phyloP scores from a whole-genome alignment of 2,113 vertebrate genomes.

The Mesoclemmys tuberculata region DNA sequence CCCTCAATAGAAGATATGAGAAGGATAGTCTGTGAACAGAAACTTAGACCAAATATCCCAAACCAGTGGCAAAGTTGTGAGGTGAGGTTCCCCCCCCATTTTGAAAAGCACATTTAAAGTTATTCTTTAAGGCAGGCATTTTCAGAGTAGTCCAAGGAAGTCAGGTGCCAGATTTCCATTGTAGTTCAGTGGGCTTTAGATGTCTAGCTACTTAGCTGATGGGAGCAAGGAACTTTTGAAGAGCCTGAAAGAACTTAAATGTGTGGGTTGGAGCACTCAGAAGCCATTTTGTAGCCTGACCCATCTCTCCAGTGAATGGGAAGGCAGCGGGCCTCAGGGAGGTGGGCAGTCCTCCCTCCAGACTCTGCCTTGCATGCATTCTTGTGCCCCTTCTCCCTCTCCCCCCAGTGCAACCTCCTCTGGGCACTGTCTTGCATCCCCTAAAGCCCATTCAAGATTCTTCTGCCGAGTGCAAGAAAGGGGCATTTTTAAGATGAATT shows the following conservation, averaged over 20 bases:
- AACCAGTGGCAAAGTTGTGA: constrained; percentile 99
- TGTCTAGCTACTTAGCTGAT: not conserved
- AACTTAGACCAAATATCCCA: constrained; percentile 92
- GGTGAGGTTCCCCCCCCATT: constrained; percentile 65
- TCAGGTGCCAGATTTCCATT: accelerated
- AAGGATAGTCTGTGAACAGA: constrained; percentile 96
- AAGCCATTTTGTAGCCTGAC: not conserved
- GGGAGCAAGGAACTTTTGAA: not conserved
- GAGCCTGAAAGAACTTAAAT: not conserved
- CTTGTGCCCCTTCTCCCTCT: not conserved
- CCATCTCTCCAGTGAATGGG: not conserved
- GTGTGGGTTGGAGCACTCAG: not conserved
- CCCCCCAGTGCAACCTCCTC: not conserved
- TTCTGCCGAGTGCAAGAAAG: not conserved
- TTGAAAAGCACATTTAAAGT: not conserved
- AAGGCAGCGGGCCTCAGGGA: not conserved
- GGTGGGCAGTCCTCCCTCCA: not conserved
- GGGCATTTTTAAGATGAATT: not conserved
- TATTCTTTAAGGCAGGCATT: not conserved
- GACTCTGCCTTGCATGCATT: not conserved
- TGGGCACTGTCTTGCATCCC: not conserved
- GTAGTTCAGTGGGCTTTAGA: not conserved
- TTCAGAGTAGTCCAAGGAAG: not conserved
- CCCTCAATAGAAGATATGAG: constrained; percentile 96
- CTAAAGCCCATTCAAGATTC: not conserved